Evolutionary conservation across 2,113 vertebrate genomes (phyloP), one percentile per base, ranked within the genome.

Genomic region (Lasiurus cinereus): DNA sequence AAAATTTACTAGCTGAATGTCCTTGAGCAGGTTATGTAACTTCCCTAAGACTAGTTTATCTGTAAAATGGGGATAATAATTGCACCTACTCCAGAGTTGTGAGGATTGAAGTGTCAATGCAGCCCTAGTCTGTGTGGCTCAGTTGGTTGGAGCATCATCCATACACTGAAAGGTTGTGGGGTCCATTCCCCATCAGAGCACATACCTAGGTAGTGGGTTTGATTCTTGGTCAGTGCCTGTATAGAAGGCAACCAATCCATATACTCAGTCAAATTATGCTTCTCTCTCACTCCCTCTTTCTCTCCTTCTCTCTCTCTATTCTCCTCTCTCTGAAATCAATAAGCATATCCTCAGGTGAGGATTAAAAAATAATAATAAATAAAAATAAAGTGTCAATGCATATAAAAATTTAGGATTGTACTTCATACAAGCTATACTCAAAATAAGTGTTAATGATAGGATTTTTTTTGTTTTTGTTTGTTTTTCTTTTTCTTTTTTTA

Each of bases 391-490:
- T 85, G 36, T 48, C 31, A 83, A 43, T 27, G 24, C 21, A 33
- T 91, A 19, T 11, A 83, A 84, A 70, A 91, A 59, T 46, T 95
- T 83, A 87, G 66, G 64, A 77, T 89, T 87, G 6, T 82, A 67
- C 18, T 88, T 56, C 14, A 36, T 43, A 91, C 2, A 74, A 59
- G 52, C 11, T 59, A 8, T 72, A n/a, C n/a, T 89, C 56, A 89
- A 48, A 87, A n/a, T 83, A 90, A 94, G 27, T 94, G 3, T 64
- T 83, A 64, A 83, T 91, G 70, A 83, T 83, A 59, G 21, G 19
- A 8, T 59, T 10, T 24, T 24, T 59, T 24, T 39, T 39, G 39
- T 39, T 39, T 8, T 11, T 59, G 22, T 59, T 59, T 24, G 22
- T 59, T 62, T 27, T 27, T 27, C 9, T 27, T 62, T 62, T 59